Base-by-base conservation (phyloP, 2,797 vertebrate genomes). In the Limosa lapponica region DNA sequence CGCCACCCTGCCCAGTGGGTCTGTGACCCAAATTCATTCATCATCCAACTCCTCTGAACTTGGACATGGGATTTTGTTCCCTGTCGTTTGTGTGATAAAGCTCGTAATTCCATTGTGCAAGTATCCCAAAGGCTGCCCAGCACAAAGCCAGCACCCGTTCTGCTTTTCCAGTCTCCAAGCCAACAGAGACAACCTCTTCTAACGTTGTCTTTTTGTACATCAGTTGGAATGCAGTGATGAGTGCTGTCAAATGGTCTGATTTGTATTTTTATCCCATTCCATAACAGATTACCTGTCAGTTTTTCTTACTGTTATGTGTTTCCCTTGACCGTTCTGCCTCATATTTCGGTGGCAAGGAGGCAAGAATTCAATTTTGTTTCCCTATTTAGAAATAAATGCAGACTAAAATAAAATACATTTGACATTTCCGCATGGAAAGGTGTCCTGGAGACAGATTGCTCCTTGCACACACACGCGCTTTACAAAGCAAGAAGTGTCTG, bases 81-180 rank as follows among this genome's bases (percentile, higher is more conserved):
- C 18, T 73, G 28, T n/a, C 8, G 16, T 27, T 57, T 0, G 0
- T 43, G 15, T 0, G 0, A 27, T 48, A 58, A 89, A 87, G 13
- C 41, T 91, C 0, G 0, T 4, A 5, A 36, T 54, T 90, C 51
- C 4, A 0, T 44, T 55, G 20, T 25, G 43, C 67, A 66, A 75
- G 37, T 66, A 64, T 49, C 20, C 24, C 52, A 62, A 52, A 65
- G 37, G 15, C 28, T 58, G 18, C 28, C 12, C 41, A 48, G 87
- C 55, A 51, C 44, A 80, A 89, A 87, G 25, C 8, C 8, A 13
- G 37, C 44, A 64, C 24, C n/a, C 6, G 3, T 1, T 43, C 39
- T 65, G n/a, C 28, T 77, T 32, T 87, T 59, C 32, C 34, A 78
- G 44, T 34, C 69, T 83, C 55, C 46, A 83, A 69, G 16, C 16